phyloP scores from a whole-genome alignment of 2,113 vertebrate species.

The Gnathonemus echidnorhynchus region DNA sequence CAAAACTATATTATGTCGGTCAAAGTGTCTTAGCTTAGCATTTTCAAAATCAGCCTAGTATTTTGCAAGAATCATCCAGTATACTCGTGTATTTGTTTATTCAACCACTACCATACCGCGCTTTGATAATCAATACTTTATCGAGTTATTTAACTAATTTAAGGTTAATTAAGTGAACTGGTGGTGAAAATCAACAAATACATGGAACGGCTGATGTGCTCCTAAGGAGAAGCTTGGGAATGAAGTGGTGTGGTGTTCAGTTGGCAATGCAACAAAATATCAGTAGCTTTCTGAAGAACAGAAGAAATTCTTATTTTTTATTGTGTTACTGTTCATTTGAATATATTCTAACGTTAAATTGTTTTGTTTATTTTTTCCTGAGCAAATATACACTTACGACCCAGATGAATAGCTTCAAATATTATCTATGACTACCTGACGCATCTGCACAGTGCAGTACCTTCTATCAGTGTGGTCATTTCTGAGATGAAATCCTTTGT shows the following conservation, averaged over 20 bases:
- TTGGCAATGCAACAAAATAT: background rate
- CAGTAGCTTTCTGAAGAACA: background rate
- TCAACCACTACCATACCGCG: background rate
- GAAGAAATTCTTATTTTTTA: background rate
- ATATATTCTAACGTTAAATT: background rate
- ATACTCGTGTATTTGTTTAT: background rate
- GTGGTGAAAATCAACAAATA: too few relatives aligned
- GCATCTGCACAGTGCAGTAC: background rate
- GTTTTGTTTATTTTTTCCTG: background rate
- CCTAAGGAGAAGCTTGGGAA: background rate
- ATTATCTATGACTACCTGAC: background rate
- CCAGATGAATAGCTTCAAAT: background rate
- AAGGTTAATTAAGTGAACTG: background rate
- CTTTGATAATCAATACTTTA: background rate
- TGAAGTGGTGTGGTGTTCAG: background rate
- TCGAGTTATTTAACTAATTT: background rate
- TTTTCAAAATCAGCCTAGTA: background rate
- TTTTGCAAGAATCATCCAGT: background rate
- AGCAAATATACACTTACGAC: background rate
- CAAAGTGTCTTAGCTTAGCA: background rate
- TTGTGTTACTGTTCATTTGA: background rate
- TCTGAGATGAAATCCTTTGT: background rate
- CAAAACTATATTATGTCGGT: background rate
- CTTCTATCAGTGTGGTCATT: background rate
- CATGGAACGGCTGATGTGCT: background rate